phyloP scores from a whole-genome alignment of 2,888 invertebrate genomes.

The Tetragonula carbonaria region DNA sequence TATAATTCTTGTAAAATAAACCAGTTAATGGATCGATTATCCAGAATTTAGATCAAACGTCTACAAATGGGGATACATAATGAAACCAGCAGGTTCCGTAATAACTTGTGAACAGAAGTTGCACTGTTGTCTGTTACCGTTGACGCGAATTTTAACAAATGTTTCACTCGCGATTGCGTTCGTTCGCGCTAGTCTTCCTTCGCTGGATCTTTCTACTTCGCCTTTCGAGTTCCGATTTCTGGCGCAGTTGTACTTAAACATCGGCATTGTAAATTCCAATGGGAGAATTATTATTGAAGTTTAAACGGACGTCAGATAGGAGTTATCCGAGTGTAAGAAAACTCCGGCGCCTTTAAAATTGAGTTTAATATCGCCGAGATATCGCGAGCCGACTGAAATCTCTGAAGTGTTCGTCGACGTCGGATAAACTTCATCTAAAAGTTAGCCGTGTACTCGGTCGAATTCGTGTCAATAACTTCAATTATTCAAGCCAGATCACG shows the following conservation, averaged over 20 bases:
- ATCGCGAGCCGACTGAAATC: conserved; percentile 55
- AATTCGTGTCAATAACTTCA: conserved; percentile 57
- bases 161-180: conserved; percentile 7
- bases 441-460: conserved; percentile 47
- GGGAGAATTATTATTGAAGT: conserved; percentile 64
- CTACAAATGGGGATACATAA: neutral
- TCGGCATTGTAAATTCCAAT: conserved; percentile 51
- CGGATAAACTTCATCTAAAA: conserved; percentile 65
- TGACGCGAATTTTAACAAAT: conserved; percentile 31
- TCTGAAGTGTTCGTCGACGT: conserved; percentile 45
- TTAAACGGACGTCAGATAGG: conserved; percentile 54
- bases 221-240: neutral
- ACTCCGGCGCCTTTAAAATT: conserved; percentile 58
- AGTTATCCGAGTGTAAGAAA: conserved; percentile 57
- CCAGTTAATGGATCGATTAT: too few species aligned
- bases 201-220: too few species aligned
- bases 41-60: neutral
- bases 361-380: conserved; percentile 67
- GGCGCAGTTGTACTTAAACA: conserved; percentile 16
- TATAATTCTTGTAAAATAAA: too few species aligned
- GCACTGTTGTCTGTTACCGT: conserved; percentile 20
- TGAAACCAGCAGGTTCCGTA: neutral
- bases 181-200: neutral
- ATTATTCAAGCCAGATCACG: conserved; percentile 49
- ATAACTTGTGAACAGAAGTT: too few species aligned